Evolutionary conservation across 2,113 vertebrate species (phyloP).

Genomic region (Thamnophis sirtalis): DNA sequence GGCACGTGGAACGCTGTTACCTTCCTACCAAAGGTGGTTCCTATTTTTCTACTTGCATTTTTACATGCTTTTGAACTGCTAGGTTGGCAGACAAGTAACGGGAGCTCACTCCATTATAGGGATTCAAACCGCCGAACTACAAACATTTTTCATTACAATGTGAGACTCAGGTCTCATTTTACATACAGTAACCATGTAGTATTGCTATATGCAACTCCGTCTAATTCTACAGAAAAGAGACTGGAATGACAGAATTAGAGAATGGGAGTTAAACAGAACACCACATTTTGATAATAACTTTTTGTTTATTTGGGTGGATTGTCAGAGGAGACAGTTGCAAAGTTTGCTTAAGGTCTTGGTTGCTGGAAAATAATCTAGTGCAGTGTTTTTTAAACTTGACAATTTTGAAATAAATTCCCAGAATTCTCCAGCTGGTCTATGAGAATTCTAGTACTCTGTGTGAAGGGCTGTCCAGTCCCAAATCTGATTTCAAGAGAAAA

Average conservation of each 20-base stretch:
- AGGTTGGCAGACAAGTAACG: too few relatives aligned
- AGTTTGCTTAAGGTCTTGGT: background rate
- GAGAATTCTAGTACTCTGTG: background rate
- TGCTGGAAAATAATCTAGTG: background rate
- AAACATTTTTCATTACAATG: background rate
- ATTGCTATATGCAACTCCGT: background rate
- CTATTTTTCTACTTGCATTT: too few relatives aligned
- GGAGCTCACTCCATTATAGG: too few relatives aligned
- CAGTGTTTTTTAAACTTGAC: background rate
- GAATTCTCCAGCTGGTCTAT: background rate
- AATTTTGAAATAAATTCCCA: background rate
- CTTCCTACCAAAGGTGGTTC: too few relatives aligned
- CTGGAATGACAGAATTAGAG: background rate
- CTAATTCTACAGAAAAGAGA: background rate
- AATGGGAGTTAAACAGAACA: background rate
- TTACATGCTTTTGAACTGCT: too few relatives aligned
- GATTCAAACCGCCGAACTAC: too few relatives aligned
- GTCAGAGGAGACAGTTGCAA: background rate
- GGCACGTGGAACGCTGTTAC: too few relatives aligned
- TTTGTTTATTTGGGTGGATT: background rate
- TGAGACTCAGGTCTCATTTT: background rate
- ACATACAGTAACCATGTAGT: background rate
- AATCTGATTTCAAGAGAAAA: background rate
- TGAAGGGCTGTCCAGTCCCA: background rate
- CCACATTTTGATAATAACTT: background rate